phyloP scores from a whole-genome alignment of 2,888 invertebrate species.

The Calliphora vomitoria region DNA sequence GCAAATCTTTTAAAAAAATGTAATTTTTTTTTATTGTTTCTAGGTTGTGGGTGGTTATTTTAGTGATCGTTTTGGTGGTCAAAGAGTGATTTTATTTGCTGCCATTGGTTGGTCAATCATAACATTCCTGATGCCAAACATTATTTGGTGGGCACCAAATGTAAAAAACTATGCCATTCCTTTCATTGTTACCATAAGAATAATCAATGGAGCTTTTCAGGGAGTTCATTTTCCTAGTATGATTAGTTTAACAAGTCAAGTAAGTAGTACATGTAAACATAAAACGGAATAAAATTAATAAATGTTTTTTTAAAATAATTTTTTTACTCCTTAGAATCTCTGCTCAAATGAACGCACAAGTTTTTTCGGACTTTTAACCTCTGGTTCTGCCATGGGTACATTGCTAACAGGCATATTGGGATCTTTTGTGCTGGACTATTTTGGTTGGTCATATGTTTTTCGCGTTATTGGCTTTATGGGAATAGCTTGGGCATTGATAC shows the following conservation, averaged over 20 bases:
- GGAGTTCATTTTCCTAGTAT: slow-evolving; percentile 89
- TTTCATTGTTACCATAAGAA: slow-evolving; percentile 87
- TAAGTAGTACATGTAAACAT: slow-evolving; percentile 73
- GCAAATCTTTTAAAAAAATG: no score
- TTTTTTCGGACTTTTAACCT: slow-evolving; percentile 88
- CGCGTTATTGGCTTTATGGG: slow-evolving; percentile 87
- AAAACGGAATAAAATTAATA: neutral
- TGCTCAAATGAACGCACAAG: slow-evolving; percentile 88
- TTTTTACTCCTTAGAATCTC: slow-evolving; percentile 84
- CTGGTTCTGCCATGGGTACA: slow-evolving; percentile 88
- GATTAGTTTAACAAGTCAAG: slow-evolving; percentile 88
- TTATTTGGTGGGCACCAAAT: slow-evolving; percentile 84
- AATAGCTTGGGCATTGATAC: slow-evolving; percentile 86
- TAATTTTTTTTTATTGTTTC: slow-evolving; percentile 20
- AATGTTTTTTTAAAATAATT: neutral
- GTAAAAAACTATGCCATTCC: slow-evolving; percentile 84
- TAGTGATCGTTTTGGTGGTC: slow-evolving; percentile 88
- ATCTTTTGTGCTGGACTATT: slow-evolving; percentile 87
- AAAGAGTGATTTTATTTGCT: slow-evolving; percentile 87
- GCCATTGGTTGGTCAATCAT: slow-evolving; percentile 87
- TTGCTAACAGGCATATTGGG: slow-evolving; percentile 88
- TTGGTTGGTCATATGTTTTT: slow-evolving; percentile 89
- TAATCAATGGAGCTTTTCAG: slow-evolving; percentile 88
- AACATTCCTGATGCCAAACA: slow-evolving; percentile 86
- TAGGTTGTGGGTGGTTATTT: slow-evolving; percentile 86